Base-by-base conservation (phyloP, 1,140 invertebrate genomes). In the Diabrotica virgifera region DNA sequence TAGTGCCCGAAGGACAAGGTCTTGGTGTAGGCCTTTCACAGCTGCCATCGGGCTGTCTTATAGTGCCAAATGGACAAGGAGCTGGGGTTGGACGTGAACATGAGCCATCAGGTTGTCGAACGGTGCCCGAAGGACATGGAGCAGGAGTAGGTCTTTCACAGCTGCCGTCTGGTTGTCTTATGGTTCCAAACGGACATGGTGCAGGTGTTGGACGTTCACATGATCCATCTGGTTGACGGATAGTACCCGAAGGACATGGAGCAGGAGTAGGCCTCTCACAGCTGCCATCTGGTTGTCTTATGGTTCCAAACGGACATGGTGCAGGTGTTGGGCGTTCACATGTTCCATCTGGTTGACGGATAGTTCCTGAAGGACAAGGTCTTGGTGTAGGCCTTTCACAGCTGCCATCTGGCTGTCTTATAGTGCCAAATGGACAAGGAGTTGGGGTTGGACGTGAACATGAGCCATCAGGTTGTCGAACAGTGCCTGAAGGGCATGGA, bases 121-220 rank as follows among this genome's bases (percentile, higher is more conserved):
- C n/a, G 4, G 56, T 58, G 11, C 56, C 56, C 5, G 70, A 68
- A 13, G 73, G 70, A 37, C 58, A 57, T 11, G 64, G 59, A n/a
- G 36, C 59, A 11, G 62, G 35, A 13, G 13, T 50, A 9, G 51
- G 38, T 36, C 7, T 12, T 8, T 56, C 46, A 50, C 68, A 69
- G 13, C 52, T 46, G 5, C 65, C 61, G 36, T 58, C 53, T 14
- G 55, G 61, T 59, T 40, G 24, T 5, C 3, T 59, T 50, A 53
- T 66, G 37, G 60, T 58, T 0, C 58, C 64, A 10, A 71, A 67
- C 12, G 46, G 24, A 11, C 38, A 24, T 40, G 3, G 5, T 62
- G 51, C 12, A 53, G n/a, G 50, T 62, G 38, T 4, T 0, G 46
- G 46, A 51, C 36, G 58, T 13, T 64, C 59, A 51, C 70, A 71